These are phyloP conservation scores for Excalfactoria chinensis DNA, from an alignment of 2,113 vertebrate species.

Conservation along the genomic window DNA sequence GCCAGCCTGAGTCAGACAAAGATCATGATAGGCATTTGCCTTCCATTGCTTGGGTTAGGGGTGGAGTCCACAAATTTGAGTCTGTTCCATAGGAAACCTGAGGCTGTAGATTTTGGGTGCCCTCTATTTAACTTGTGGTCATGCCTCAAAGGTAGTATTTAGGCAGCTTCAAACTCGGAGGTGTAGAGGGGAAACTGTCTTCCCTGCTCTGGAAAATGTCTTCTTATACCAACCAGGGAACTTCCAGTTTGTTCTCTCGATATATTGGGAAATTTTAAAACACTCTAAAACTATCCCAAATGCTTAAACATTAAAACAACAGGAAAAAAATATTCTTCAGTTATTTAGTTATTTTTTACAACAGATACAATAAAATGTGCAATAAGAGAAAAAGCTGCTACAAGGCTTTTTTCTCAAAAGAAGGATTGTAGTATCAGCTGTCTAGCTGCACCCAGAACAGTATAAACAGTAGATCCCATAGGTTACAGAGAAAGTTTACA, in stretches of 20 bases:
- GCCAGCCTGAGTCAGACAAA: conserved; percentile 96
- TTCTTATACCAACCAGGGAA: neutral
- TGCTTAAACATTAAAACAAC: conserved; percentile 8
- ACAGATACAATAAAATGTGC: neutral
- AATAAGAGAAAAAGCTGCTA: conserved; percentile 48
- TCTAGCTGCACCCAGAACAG: neutral
- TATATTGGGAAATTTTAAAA: conserved; percentile 9
- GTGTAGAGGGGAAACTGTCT: neutral
- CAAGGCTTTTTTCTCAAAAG: neutral
- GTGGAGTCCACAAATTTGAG: conserved; percentile 89
- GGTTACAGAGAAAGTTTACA: neutral
- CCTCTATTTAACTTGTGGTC: neutral
- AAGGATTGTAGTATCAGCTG: neutral
- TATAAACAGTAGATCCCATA: neutral
- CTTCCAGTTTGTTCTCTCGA: conserved; percentile 1
- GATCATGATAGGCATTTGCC: conserved; percentile 85
- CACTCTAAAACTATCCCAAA: neutral
- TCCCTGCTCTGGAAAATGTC: conserved; percentile 40
- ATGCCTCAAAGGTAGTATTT: neutral
- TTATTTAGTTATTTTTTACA: neutral
- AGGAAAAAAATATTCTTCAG: neutral
- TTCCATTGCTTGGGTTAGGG: conserved; percentile 85
- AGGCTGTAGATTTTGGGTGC: conserved; percentile 3
- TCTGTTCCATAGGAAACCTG: conserved; percentile 76
- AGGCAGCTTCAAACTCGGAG: conserved; percentile 32